A percentile compares a stretch with the other conserved stretches of the same genome.
Evolutionary conservation across 2,797 vertebrate genomes (phyloP).

Genomic region (Parambassis ranga): DNA sequence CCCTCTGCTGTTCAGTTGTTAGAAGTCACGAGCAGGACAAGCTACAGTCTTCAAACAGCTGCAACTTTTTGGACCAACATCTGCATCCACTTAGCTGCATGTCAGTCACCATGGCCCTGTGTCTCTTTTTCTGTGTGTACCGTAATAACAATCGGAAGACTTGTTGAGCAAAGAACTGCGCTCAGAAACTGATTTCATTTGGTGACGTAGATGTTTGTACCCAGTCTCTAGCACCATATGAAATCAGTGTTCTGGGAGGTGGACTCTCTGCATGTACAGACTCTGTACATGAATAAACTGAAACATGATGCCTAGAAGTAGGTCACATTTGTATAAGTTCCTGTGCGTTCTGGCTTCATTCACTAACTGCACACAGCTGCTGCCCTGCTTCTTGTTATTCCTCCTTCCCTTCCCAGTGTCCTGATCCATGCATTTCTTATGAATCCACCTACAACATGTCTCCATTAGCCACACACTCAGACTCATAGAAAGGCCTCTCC

Average conservation of each 20-base stretch:
- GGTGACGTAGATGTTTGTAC: conserved; percentile 95
- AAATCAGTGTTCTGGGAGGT: conserved; percentile 96
- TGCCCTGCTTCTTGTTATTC: conserved; percentile 11
- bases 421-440: background rate
- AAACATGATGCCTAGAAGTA: conserved; percentile 37
- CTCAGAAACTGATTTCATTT: conserved; percentile 94
- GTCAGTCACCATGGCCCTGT: background rate
- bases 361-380: conserved; percentile 44
- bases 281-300: conserved; percentile 23
- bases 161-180: conserved; percentile 47
- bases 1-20: conserved; percentile 56
- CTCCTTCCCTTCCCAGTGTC: background rate
- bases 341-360: conserved; percentile 1
- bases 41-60: conserved; percentile 4
- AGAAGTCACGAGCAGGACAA: conserved; percentile 2
- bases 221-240: conserved; percentile 98
- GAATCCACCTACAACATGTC: background rate
- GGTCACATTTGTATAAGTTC: conserved; percentile 43
- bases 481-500: background rate
- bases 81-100: conserved; percentile 3
- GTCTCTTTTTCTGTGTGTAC: background rate
- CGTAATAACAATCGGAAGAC: background rate
- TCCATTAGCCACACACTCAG: background rate
- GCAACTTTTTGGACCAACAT: conserved; percentile 9
- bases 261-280: conserved; percentile 72